phyloP scores from a whole-genome alignment of 2,113 vertebrate species.

The Taurulus bubalis region DNA sequence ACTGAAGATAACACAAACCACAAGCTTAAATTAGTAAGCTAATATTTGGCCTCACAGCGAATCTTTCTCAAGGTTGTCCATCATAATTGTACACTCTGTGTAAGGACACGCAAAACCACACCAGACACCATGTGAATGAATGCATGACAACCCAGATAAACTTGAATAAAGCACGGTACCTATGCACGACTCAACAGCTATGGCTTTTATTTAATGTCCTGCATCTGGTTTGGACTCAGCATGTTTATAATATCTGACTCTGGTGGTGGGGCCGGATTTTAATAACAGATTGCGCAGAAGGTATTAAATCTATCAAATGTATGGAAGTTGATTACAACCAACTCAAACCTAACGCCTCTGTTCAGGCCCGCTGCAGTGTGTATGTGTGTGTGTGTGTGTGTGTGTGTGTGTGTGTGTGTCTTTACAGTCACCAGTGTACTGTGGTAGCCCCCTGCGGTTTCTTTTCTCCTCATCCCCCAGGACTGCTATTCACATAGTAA shows the following conservation, averaged over 20 bases:
- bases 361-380: not conserved
- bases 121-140: not conserved
- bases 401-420: constrained; percentile 3
- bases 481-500: constrained; percentile 6
- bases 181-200: not conserved
- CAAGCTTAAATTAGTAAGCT: not conserved
- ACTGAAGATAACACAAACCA: not conserved
- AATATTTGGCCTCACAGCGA: not conserved
- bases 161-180: not conserved
- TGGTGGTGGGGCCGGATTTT: not conserved
- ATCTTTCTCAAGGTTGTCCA: not conserved
- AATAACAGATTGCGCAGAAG: not conserved
- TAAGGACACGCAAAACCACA: not conserved
- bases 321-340: not conserved
- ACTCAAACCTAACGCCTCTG: not conserved
- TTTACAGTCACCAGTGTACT: constrained; percentile 7
- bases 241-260: not conserved
- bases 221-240: not conserved
- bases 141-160: not conserved
- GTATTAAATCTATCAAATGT: not conserved
- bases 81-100: not conserved
- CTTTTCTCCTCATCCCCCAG: constrained; percentile 7
- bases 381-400: constrained; percentile 12
- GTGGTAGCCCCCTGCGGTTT: constrained; percentile 16
- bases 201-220: not conserved